These are phyloP conservation scores for Nudaria mundana DNA, from an alignment of 2,888 invertebrate species.

Conservation along the genomic window DNA sequence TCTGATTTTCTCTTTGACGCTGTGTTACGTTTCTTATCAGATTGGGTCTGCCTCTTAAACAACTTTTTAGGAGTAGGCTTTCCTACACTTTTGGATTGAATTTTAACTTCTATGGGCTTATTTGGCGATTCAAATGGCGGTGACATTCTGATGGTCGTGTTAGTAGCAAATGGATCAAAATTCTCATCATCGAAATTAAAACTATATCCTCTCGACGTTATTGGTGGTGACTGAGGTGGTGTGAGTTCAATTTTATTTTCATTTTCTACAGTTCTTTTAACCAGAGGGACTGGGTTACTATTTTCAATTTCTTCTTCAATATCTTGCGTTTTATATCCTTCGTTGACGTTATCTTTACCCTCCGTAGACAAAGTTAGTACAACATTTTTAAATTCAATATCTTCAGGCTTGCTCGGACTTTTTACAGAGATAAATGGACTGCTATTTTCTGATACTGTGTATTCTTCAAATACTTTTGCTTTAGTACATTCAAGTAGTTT, in stretches of 20 bases:
- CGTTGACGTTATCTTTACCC: too few relatives aligned
- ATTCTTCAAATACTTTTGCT: slow-evolving; percentile 44
- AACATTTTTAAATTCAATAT: too few relatives aligned
- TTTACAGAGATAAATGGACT: slow-evolving; percentile 54
- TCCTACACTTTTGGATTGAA: slow-evolving; percentile 15
- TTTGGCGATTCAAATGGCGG: slow-evolving; percentile 43
- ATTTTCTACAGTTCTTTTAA: slow-evolving; percentile 27
- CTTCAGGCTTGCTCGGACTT: not conserved
- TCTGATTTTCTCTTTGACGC: slow-evolving; percentile 44
- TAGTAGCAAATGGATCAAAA: slow-evolving; percentile 61
- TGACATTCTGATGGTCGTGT: slow-evolving; percentile 58
- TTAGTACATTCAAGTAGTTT: slow-evolving; percentile 4
- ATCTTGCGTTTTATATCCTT: too few relatives aligned
- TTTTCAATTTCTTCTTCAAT: slow-evolving; percentile 4
- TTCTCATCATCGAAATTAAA: slow-evolving; percentile 68
- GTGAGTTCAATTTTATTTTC: slow-evolving; percentile 27
- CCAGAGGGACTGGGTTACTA: too few relatives aligned
- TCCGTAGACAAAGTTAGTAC: too few relatives aligned
- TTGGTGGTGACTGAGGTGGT: slow-evolving; percentile 54
- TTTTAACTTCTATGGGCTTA: slow-evolving; percentile 14
- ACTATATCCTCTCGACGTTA: slow-evolving; percentile 61
- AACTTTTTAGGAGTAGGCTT: slow-evolving; percentile 27
- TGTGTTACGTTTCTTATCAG: slow-evolving; percentile 39
- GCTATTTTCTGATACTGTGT: slow-evolving; percentile 49
- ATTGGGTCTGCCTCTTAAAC: slow-evolving; percentile 49